phyloP scores from a whole-genome alignment of 2,113 vertebrate genomes.

The Lipotes vexillifer region DNA sequence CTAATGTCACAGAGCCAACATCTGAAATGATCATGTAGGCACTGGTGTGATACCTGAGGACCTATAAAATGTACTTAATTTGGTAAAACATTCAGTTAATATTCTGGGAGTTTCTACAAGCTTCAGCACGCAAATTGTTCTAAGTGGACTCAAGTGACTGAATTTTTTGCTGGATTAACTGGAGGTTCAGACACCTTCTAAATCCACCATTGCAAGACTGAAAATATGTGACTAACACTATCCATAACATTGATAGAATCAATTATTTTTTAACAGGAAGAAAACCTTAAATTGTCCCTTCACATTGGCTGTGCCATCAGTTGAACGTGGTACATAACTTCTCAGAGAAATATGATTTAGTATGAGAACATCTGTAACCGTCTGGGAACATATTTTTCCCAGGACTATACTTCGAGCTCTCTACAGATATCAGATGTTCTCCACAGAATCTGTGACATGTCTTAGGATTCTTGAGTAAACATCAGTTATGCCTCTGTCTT shows the following conservation, averaged over 20 bases:
- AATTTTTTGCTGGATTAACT: conserved; percentile 55
- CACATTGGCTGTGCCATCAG: conserved; percentile 23
- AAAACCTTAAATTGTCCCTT: conserved; percentile 52
- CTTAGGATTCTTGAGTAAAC: conserved; percentile 72
- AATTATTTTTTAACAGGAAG: conserved; percentile 60
- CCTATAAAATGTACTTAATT: conserved; percentile 38
- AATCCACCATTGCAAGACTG: conserved; percentile 54
- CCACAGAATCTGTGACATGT: conserved; percentile 65
- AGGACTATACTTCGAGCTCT: conserved; percentile 62
- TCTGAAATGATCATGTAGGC: not conserved
- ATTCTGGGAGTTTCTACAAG: conserved; percentile 42
- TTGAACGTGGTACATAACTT: conserved; percentile 58
- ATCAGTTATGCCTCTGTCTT: conserved; percentile 68
- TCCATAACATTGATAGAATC: conserved; percentile 54
- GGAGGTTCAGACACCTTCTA: conserved; percentile 44
- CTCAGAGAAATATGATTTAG: conserved; percentile 67
- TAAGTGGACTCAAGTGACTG: conserved; percentile 46
- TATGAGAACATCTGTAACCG: conserved; percentile 73
- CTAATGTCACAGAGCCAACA: conserved; percentile 18
- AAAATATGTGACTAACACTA: conserved; percentile 59
- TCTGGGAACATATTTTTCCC: conserved; percentile 73
- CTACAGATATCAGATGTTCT: conserved; percentile 71
- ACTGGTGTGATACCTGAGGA: conserved; percentile 32
- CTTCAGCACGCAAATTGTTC: conserved; percentile 26
- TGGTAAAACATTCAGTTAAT: conserved; percentile 35